Base-by-base conservation (phyloP, 2,888 invertebrate species). In the Smittia sp. region DNA sequence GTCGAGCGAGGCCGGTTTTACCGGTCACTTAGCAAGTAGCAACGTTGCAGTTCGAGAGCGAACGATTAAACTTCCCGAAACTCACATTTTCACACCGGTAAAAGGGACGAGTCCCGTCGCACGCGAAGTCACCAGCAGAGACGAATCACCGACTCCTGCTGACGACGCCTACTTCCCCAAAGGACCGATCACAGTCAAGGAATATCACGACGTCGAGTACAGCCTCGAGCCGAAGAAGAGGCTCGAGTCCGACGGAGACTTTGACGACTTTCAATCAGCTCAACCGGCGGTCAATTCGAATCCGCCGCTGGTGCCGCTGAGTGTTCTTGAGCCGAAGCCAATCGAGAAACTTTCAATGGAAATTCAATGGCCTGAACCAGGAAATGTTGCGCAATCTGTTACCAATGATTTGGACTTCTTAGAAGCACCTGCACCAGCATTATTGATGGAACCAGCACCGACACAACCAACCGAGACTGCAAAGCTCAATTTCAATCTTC, bases 121-220 rank as follows among this genome's bases (percentile, higher is more conserved):
- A 18, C 72, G 62, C 11, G 72, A 72, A 46, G 65, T 73, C 6
- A 58, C 9, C 1, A 73, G 70, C 20, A 58, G 38, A 27, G 70
- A 70, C 7, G 13, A n/a, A 1, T 38, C 72, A 38, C 39, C 39
- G 1, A 7, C 7, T n/a, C 54, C 20, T 7, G 18, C 6, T 15
- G 25, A 27, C 11, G 52, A 62, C 24, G 6, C 27, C 2, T 25
- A 27, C 27, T 65, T 24, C 27, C 13, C n/a, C n/a, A 65, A 63
- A 38, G 82, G 82, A 75, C 81, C 80, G 54, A 82, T 83, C 66
- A 80, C 82, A 7, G 82, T 81, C 75, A 83, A 83, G 75, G 83
- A 83, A 76, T 83, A 83, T 74, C 79, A 82, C 25, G 83, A 83
- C 77, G 78, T 83, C 65, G 83, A 82, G 75, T 83, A 83, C 74